A percentile compares a stretch with the other conserved stretches of the same genome.
phyloP scores from a whole-genome alignment of 2,888 invertebrate genomes.

The Drosophila helvetica region DNA sequence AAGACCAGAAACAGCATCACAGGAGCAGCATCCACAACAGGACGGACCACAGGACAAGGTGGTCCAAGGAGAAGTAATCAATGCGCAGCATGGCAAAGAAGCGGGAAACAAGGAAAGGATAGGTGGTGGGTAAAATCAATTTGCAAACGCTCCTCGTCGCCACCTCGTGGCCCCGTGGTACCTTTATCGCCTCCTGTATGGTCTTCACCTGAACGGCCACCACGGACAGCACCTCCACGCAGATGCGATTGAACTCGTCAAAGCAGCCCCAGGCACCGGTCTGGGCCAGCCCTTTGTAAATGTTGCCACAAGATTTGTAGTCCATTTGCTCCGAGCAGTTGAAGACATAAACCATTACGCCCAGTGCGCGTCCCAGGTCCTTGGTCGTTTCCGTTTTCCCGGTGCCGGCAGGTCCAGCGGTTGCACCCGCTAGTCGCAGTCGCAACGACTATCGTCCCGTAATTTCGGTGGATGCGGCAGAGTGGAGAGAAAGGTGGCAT shows the following conservation, averaged over 20 bases:
- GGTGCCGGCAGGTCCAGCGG: constrained; percentile 97
- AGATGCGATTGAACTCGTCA: constrained; percentile 98
- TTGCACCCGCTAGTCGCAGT: constrained; percentile 97
- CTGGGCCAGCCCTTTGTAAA: constrained; percentile 96
- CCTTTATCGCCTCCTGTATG: constrained; percentile 94
- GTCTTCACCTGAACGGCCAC: constrained; percentile 97
- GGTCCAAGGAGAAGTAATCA: constrained; percentile 66
- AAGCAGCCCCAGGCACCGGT: constrained; percentile 99
- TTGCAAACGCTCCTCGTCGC: constrained; percentile 59
- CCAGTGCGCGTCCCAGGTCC: constrained; percentile 97
- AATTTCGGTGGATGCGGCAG: neutral
- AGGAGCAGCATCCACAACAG: constrained; percentile 13
- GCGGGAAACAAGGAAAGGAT: constrained; percentile 15
- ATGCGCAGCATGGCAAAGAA: constrained; percentile 66
- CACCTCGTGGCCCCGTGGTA: constrained; percentile 63
- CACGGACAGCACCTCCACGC: constrained; percentile 98
- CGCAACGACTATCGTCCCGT: constrained; percentile 88
- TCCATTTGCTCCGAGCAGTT: constrained; percentile 99
- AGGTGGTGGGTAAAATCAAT: constrained; percentile 70
- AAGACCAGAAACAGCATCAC: constrained; percentile 10
- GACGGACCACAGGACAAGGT: constrained; percentile 13
- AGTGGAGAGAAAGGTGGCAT: constrained; percentile 28
- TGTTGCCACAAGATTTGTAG: constrained; percentile 97
- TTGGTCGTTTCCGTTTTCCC: constrained; percentile 99
- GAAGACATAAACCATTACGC: constrained; percentile 98